Evolutionary conservation across 2,888 invertebrate genomes (phyloP).

Genomic region (Eilema griseolum): DNA sequence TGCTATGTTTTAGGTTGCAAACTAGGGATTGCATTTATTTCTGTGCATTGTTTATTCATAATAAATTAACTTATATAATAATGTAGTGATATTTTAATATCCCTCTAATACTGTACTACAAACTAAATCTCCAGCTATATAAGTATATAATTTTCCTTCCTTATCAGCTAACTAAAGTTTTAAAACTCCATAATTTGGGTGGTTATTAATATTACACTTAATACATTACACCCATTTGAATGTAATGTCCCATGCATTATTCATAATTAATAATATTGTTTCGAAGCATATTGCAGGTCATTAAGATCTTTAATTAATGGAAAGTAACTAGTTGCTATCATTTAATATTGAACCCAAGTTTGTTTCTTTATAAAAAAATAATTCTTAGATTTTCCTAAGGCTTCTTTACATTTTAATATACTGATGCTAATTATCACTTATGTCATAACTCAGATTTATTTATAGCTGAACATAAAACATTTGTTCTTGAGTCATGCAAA

Average conservation of each 20-base stretch:
- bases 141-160: not conserved
- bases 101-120: not conserved
- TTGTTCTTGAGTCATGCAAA: too few species aligned
- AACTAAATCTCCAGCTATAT: not conserved
- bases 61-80: constrained; percentile 72
- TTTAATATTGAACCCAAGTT: too few species aligned
- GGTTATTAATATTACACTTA: not conserved
- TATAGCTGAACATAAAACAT: too few species aligned
- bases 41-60: constrained; percentile 85
- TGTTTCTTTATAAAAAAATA: too few species aligned
- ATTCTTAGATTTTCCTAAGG: too few species aligned
- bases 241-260: not conserved
- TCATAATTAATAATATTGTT: not conserved
- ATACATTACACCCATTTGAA: not conserved
- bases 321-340: too few species aligned
- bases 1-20: constrained; percentile 80
- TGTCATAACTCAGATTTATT: too few species aligned
- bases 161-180: not conserved
- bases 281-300: not conserved
- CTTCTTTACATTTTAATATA: too few species aligned
- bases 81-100: constrained; percentile 29
- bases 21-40: constrained; percentile 84
- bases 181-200: not conserved
- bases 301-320: too few species aligned
- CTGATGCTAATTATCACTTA: too few species aligned